These are phyloP conservation scores for Diadema setosum DNA, from an alignment of 35 echinoderm and acorn worm genomes.

Conservation along the genomic window DNA sequence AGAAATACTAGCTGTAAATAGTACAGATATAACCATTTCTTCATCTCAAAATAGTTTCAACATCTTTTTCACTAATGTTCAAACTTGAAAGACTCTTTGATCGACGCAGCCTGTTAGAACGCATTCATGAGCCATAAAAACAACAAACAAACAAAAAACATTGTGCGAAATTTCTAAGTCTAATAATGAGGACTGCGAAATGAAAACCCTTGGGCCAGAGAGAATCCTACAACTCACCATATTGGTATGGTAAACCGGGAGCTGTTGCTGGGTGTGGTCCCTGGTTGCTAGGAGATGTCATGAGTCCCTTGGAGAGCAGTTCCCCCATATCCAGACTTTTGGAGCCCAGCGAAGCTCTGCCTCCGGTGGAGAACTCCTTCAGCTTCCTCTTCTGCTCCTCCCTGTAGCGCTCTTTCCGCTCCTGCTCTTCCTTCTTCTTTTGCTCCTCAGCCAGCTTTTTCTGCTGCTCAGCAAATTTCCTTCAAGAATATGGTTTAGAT, in stretches of 20 bases:
- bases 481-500: too few relatives aligned
- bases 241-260: not conserved
- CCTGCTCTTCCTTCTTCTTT: constrained; percentile 6
- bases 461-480: not conserved
- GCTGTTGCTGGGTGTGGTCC: not conserved
- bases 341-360: not conserved
- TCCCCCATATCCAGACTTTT: constrained; percentile 8
- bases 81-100: too few relatives aligned
- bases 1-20: too few relatives aligned
- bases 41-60: too few relatives aligned
- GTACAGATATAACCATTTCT: too few relatives aligned
- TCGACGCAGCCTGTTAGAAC: too few relatives aligned
- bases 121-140: too few relatives aligned
- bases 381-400: constrained; percentile 7
- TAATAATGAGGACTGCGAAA: too few relatives aligned
- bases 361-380: not conserved
- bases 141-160: too few relatives aligned
- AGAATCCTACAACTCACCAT: constrained; percentile 3
- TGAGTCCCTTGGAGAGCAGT: not conserved
- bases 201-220: too few relatives aligned
- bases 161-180: too few relatives aligned
- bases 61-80: too few relatives aligned
- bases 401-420: not conserved
- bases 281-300: not conserved
- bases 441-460: not conserved